These are phyloP conservation scores for Enteromius afrohamiltoni DNA, from an alignment of 2,797 vertebrate genomes.

Conservation along the genomic window DNA sequence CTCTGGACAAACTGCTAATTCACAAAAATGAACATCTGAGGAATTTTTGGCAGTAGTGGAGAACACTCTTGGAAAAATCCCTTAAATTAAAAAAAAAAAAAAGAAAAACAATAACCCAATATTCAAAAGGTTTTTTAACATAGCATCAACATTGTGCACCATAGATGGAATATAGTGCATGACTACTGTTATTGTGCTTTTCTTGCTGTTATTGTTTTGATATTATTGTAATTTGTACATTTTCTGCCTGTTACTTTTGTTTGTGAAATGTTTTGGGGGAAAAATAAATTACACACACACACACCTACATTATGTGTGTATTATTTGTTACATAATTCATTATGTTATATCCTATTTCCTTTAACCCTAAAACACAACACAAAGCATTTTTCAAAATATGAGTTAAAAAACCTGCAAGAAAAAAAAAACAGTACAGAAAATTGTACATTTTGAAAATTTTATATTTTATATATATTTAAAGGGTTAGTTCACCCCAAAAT, in stretches of 20 bases:
- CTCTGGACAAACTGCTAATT: conserved; percentile 55
- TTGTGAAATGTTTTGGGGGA: neutral
- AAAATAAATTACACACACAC: neutral
- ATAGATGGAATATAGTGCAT: neutral
- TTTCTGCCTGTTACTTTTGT: neutral
- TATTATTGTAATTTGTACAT: neutral
- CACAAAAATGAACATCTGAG: conserved; percentile 41
- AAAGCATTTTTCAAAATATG: neutral
- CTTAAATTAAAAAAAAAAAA: no score
- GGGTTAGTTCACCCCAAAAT: no score
- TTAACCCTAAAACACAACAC: neutral
- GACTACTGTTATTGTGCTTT: neutral
- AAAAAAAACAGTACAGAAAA: neutral
- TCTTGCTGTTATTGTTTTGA: neutral
- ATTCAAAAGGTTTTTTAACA: no score
- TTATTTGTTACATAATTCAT: neutral
- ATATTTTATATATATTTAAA: no score
- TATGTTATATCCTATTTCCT: neutral
- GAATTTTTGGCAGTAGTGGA: conserved; percentile 16
- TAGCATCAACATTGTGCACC: neutral
- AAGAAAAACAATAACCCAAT: no score
- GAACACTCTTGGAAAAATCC: neutral
- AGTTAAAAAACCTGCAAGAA: neutral
- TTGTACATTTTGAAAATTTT: no score
- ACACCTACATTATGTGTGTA: neutral